Base-by-base conservation (phyloP, 2,888 invertebrate species). In the Apamea anceps region DNA sequence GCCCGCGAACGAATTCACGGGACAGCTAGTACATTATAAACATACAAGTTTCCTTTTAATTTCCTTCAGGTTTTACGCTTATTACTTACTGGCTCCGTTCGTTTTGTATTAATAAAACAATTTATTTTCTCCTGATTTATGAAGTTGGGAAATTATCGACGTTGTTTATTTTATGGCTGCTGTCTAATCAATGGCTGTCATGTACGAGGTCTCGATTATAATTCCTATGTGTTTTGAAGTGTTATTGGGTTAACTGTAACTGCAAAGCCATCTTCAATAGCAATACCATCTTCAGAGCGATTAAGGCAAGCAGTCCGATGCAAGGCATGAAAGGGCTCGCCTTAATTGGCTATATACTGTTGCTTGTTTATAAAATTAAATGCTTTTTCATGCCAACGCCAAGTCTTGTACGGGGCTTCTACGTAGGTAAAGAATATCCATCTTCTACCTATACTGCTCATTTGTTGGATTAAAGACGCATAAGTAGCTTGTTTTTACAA, bases 51-150 rank as follows among this genome's bases (percentile, higher is more conserved):
- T 85, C 73, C 48, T 72, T 70, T 79, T 66, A 79, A 75, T 79
- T 86, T 82, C 74, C 80, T 77, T 51, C 73, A 63, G 60, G 68
- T 76, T 83, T 86, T 54, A 76, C 74, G 42, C 70, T 79, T 83
- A 79, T 75, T 83, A 63, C 51, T 32, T 10, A 32, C 57, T 32
- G 60, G 18, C n/a, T 68, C 45, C 45, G 42, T 72, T 63, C 67
- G 45, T 68, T 51, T 51, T 62, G 45, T 62, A 48, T 74, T 71
- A 85, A 68, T 80, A 70, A 71, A 80, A 85, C 60, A 8, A 79
- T 85, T 70, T 70, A 70, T 70, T 62, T 85, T 65, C 68, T 54
- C n/a, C n/a, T 60, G 42, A 73, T 85, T 68, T 25, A 71, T 72
- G 28, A 32, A 45, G 28, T 65, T 12, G 28, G 60, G 57, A 57